A percentile compares a stretch with the other conserved stretches of the same genome.
phyloP scores from a whole-genome alignment of 2,113 vertebrate genomes.

The Hassar affinis region DNA sequence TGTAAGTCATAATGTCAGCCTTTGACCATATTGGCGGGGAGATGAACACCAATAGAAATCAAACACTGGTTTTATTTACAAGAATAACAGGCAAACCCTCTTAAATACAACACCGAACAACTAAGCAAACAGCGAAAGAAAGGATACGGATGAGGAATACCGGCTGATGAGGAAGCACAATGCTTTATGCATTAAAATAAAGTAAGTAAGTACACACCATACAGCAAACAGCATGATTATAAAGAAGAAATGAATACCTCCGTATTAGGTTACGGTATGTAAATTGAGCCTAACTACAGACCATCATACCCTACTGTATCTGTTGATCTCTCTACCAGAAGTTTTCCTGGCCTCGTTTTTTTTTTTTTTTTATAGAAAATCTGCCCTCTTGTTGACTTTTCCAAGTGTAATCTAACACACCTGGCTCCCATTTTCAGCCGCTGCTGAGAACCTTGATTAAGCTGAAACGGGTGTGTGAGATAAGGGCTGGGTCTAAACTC shows the following conservation, averaged over 20 bases:
- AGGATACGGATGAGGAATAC: neutral
- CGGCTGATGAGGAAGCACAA: neutral
- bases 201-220: neutral
- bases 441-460: conserved; percentile 41
- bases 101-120: neutral
- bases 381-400: conserved; percentile 29
- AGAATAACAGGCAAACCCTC: neutral
- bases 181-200: neutral
- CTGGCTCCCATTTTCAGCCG: conserved; percentile 38
- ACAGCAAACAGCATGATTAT: neutral
- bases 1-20: neutral
- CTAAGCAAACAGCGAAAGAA: neutral
- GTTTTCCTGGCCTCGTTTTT: neutral
- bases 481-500: conserved; percentile 29
- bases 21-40: neutral
- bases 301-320: neutral
- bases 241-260: neutral
- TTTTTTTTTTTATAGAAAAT: neutral
- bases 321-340: neutral
- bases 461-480: conserved; percentile 26
- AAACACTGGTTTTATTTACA: neutral
- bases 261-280: neutral
- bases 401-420: conserved; percentile 35
- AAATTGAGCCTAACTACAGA: neutral
- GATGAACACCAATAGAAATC: neutral